A percentile compares a stretch with the other conserved stretches of the same genome.
Evolutionary conservation across 2,113 vertebrate species (phyloP).

Genomic region (Epinephelus cyanopodus): DNA sequence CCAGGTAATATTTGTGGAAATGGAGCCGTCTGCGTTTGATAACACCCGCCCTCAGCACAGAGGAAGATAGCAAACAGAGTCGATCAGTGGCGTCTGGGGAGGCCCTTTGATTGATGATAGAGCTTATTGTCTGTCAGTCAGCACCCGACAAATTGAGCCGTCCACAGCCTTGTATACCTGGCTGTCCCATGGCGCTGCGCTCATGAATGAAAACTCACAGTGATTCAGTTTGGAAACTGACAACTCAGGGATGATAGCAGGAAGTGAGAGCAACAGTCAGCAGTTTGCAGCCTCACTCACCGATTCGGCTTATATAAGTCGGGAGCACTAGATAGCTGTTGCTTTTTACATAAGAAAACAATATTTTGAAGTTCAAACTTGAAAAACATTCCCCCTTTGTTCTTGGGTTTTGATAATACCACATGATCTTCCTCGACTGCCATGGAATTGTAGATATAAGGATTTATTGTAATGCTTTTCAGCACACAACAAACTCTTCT

Average conservation of each 20-base stretch:
- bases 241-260: conserved; percentile 1
- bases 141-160: conserved; percentile 36
- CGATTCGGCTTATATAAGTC: neutral
- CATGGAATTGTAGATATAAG: too few relatives aligned
- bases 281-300: conserved; percentile 19
- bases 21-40: conserved; percentile 29
- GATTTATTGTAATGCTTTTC: neutral
- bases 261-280: conserved; percentile 33
- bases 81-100: conserved; percentile 13
- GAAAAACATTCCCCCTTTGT: neutral
- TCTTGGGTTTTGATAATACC: too few relatives aligned
- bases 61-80: conserved; percentile 21
- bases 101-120: conserved; percentile 47
- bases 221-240: conserved; percentile 37
- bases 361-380: neutral
- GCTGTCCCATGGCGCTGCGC: neutral
- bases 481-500: neutral
- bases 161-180: conserved; percentile 37
- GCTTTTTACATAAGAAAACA: neutral
- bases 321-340: neutral
- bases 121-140: conserved; percentile 66
- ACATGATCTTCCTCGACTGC: neutral
- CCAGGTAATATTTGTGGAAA: conserved; percentile 37
- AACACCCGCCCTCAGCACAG: conserved; percentile 5
- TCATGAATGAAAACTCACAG: conserved; percentile 43